Base-by-base conservation (phyloP, 2,113 vertebrate species). In the Trematomus loennbergii region DNA sequence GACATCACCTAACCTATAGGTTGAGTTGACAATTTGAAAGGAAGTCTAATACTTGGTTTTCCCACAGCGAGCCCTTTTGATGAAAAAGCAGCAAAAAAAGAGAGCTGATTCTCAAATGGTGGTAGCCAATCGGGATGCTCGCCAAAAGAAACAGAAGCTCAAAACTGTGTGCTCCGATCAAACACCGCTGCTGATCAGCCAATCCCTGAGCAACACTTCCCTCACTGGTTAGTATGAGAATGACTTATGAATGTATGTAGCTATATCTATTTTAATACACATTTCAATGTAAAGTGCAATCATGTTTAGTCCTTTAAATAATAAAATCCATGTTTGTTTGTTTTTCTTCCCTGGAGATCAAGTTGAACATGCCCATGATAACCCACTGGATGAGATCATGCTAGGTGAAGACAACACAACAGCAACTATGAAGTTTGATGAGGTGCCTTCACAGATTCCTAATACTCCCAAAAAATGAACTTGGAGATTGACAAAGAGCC, bases 21-120 rank as follows among this genome's bases (percentile, higher is more conserved):
- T 17, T 43, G 25, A 43, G 12, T 22, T 29, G 16, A 57, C 60
- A 12, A 10, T 57, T 50, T 63, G 13, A n/a, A 68, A 29, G 36
- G 4, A 22, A 20, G 12, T 52, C 33, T 43, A 5, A 54, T n/a
- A 1, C 36, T 71, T 1, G 20, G 12, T 58, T 67, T 7, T 72
- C 17, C 54, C 36, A 12, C 72, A 96, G 95, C 87, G 93, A 74
- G 83, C 73, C 2, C 91, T 96, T 73, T 53, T 95, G 78, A 93
- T 95, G 20, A 95, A 95, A 78, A 96, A 94, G 72, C 95, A 96
- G 77, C 94, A 94, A 70, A 95, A 93, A 77, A 94, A 93, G 75
- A 90, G 95, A 72, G 48, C 92, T 12, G 93, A 95, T 73, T 40
- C 82, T 67, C 95, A 94, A 55, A 96, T 96, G 95, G 93, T 96